Evolutionary conservation across 2,888 invertebrate genomes (phyloP), one percentile per base, ranked within the genome.

Genomic region (Meiosimyza platycephala): DNA sequence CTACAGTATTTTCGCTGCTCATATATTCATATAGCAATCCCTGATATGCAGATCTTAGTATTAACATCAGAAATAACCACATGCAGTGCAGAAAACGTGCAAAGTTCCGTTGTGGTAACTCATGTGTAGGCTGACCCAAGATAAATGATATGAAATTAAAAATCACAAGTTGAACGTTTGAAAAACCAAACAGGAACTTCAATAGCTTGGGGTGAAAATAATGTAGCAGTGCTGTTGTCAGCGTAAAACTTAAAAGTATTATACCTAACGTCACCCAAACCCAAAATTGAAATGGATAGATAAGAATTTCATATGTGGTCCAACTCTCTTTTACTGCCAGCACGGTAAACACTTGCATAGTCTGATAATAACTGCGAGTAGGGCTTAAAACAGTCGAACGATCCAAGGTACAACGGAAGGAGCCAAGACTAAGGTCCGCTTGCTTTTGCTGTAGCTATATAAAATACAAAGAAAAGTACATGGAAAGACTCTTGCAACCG

Each of bases 351-450:
- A 80, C 76, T 55, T 79, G 79, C 48, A 63, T 71, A 6, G 78
- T 77, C 64, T 80, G 79, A 63, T 81, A 77, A 51, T 76, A 78
- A 28, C 68, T 77, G 0, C 22, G 13, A 1, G 80, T 77, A 1
- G 78, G 64, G 59, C 71, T 80, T 3, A 79, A 68, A 0, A 62
- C 57, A 0, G 74, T 75, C 6, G 79, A 76, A 13, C 80, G 76
- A 7, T 77, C 70, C 9, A 72, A 57, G 9, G 78, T 79, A 28
- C 74, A 77, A 63, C 78, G 71, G 76, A 79, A 79, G 15, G 74
- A 79, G 28, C 81, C 80, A 50, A 79, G 59, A 68, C 80, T 81
- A 1, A 80, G 55, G 33, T 81, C 78, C 2, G 78, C 78, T 11
- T 13, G 9, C 6, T 76, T 78, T 1, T 77, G 72, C 47, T 74